phyloP scores from a whole-genome alignment of 2,113 vertebrate genomes.

The Mobula birostris region DNA sequence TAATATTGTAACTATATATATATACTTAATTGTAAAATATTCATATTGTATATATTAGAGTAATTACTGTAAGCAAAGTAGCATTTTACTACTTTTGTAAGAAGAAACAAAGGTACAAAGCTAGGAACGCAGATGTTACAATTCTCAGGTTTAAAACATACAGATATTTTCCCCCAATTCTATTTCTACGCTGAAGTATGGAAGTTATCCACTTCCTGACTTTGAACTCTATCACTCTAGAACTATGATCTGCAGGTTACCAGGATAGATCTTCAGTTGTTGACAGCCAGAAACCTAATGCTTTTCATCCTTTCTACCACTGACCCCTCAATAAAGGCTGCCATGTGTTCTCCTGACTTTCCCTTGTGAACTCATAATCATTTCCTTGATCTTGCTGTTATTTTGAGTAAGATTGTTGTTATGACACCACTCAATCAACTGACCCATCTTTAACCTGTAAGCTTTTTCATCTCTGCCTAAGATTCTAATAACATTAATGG shows the following conservation, averaged over 20 bases:
- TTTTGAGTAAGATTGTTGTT: too few species aligned
- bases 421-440: too few species aligned
- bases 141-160: background rate
- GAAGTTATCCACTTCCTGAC: background rate
- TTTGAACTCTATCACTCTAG: background rate
- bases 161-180: background rate
- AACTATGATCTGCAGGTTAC: background rate
- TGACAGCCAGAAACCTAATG: too few species aligned
- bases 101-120: background rate
- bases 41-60: background rate
- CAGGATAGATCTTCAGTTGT: too few species aligned
- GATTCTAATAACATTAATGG: too few species aligned
- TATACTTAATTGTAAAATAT: background rate
- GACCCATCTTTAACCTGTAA: too few species aligned
- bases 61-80: background rate
- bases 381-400: too few species aligned
- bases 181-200: background rate
- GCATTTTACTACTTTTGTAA: background rate
- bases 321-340: too few species aligned
- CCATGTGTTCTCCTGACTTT: too few species aligned
- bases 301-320: too few species aligned
- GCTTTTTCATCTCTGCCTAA: too few species aligned
- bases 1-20: background rate
- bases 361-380: too few species aligned
- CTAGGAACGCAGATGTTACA: background rate